A percentile compares a stretch with the other conserved stretches of the same genome.
These are phyloP conservation scores for Palythoa grandiflora DNA, from an alignment of 92 coral and sea anemone species.

Conservation along the genomic window DNA sequence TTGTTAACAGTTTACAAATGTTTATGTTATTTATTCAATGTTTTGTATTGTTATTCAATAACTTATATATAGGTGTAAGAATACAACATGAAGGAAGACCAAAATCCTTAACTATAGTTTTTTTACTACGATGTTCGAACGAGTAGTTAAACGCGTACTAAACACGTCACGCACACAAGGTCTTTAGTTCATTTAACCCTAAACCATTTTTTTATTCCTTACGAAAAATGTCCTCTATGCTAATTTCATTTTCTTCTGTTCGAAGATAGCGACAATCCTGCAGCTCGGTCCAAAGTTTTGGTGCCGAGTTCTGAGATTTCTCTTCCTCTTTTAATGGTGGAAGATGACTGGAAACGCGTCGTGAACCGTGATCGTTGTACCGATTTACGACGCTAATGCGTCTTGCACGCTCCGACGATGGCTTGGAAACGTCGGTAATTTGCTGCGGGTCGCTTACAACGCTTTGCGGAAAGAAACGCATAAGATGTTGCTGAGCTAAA, in stretches of 20 bases:
- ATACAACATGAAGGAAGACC: no score
- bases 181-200: not conserved
- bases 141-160: not conserved
- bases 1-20: no score
- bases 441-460: not conserved
- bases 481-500: constrained; percentile 23
- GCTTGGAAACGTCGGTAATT: not conserved
- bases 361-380: not conserved
- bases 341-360: constrained; percentile 35
- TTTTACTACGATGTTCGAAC: not conserved
- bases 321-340: constrained; percentile 77
- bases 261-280: constrained; percentile 79
- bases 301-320: constrained; percentile 9
- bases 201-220: constrained; percentile 47
- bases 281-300: constrained; percentile 63
- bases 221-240: constrained; percentile 79
- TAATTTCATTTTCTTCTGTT: constrained; percentile 66
- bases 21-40: no score
- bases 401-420: not conserved
- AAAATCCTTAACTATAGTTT: no score
- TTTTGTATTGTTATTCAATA: no score
- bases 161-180: not conserved
- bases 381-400: constrained; percentile 33
- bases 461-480: constrained; percentile 31
- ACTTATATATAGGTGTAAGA: no score